Evolutionary conservation across 1,140 invertebrate genomes (phyloP), one percentile per base, ranked within the genome.

Genomic region (Spodoptera frugiperda): DNA sequence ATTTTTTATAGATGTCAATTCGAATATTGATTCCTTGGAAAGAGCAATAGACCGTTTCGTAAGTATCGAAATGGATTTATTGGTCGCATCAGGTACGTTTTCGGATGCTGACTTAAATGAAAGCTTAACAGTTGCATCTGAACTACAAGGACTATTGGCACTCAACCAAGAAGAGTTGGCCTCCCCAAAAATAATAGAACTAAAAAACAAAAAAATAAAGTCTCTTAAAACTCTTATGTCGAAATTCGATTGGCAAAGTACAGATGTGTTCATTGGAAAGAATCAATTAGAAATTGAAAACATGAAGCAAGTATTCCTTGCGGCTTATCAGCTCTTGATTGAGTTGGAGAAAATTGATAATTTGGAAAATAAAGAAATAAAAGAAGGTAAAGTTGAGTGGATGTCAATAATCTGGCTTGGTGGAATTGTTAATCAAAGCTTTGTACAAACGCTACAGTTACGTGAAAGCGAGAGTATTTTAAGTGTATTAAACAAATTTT

Each of bases 1-100:
- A 63, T 82, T 79, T 76, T 80, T 86, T 84, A 55, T 86, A 84
- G 83, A 86, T 82, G 57, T 86, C 57, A 84, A 86, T 84, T 83
- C 83, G 15, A 86, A 86, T 80, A 78, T 82, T 48, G 79, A 80
- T 79, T 79, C 77, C 0, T 76, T 86, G 78, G 82, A 86, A 84
- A 67, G 63, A 48, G 78, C 72, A 15, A 51, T 85, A 33, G 74
- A 84, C 12, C 65, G 75, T 46, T 85, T 82, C 51, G 21, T 85
- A 54, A 55, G 49, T 44, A 71, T 82, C 61, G 65, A 81, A 67
- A 53, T 53, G 30, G 79, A 83, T 59, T 44, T 80, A 72, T 71
- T 79, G 53, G 73, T 77, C 10, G 10, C 39, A 33, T 71, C 63
- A 11, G 53, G 77, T 44, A 51, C 72, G 39, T 61, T 78, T 30